phyloP scores from a whole-genome alignment of 2,797 vertebrate genomes.

The Etheostoma perlongum region DNA sequence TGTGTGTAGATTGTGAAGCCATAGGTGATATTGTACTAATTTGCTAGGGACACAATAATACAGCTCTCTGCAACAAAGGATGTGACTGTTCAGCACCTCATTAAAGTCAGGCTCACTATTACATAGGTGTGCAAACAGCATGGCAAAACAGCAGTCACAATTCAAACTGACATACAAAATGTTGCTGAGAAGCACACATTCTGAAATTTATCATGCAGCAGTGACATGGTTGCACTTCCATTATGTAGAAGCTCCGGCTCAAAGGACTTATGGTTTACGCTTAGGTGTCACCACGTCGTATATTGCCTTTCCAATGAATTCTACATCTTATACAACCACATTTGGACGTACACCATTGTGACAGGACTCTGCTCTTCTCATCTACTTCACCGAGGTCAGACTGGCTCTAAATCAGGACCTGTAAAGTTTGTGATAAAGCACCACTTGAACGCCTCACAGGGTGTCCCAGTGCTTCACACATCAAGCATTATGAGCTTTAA shows the following conservation, averaged over 20 bases:
- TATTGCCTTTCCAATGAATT: constrained; percentile 23
- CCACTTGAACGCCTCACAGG: constrained; percentile 35
- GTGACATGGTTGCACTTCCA: not conserved
- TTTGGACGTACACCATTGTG: constrained; percentile 34
- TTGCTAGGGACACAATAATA: not conserved
- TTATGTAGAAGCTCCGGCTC: not conserved
- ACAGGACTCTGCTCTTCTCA: constrained; percentile 37
- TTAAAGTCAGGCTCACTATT: not conserved
- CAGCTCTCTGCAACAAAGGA: constrained; percentile 5
- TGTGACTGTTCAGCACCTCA: not conserved
- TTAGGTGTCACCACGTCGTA: constrained; percentile 21
- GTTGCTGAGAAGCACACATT: not conserved
- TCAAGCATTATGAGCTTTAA: constrained; percentile 5
- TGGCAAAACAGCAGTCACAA: constrained; percentile 2
- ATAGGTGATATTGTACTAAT: not conserved
- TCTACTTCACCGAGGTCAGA: constrained; percentile 29
- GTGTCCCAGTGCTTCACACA: constrained; percentile 23
- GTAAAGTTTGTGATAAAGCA: constrained; percentile 51
- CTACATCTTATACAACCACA: constrained; percentile 21
- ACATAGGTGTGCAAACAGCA: constrained; percentile 17
- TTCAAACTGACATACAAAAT: constrained; percentile 10
- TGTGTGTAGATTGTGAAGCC: constrained; percentile 16
- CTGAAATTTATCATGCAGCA: constrained; percentile 14
- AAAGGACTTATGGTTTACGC: constrained; percentile 25
- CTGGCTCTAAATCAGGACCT: constrained; percentile 60